phyloP scores from a whole-genome alignment of 37 sponge, comb jelly and placozoan species.

The Theonella swinhoei region DNA sequence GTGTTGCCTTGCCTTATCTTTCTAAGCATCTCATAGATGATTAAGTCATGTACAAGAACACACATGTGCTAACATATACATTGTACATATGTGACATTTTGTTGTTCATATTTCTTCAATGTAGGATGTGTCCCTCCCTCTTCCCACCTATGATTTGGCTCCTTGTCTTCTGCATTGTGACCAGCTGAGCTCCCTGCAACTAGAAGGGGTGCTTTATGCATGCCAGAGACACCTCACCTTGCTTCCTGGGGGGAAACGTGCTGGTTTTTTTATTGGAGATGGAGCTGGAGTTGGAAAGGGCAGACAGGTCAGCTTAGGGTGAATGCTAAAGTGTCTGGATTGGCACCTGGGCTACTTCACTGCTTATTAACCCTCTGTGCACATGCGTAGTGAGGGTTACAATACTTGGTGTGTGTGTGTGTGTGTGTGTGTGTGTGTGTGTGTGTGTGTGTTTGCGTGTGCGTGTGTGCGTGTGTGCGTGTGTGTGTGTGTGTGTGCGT shows the following conservation, averaged over 20 bases:
- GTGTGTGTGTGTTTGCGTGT: slow-evolving; percentile 28
- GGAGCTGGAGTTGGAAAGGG: slow-evolving; percentile 78
- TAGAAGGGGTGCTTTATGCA: slow-evolving; percentile 63
- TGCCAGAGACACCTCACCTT: slow-evolving; percentile 64
- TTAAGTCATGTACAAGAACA: no score
- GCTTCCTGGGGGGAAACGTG: slow-evolving; percentile 50
- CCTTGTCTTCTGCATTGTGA: background rate
- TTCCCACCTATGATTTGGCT: slow-evolving; percentile 36
- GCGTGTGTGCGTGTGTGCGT: no score
- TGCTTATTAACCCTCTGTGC: no score
- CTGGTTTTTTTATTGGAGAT: slow-evolving; percentile 74
- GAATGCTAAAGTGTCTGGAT: background rate
- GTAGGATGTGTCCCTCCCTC: slow-evolving; percentile 56
- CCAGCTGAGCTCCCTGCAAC: slow-evolving; percentile 52
- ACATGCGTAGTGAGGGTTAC: no score
- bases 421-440: no score
- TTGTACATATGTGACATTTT: no score
- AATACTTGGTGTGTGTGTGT: no score
- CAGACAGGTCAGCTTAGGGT: slow-evolving; percentile 36
- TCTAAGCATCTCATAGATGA: no score
- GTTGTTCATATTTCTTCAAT: background rate
- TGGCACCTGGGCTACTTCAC: no score
- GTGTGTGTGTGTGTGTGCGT: slow-evolving; percentile 24
- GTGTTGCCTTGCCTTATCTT: no score
- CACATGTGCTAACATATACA: no score